Conservation (phyloP, 2,113 vertebrate genomes). For the Hemibagrus wyckioides region DNA sequence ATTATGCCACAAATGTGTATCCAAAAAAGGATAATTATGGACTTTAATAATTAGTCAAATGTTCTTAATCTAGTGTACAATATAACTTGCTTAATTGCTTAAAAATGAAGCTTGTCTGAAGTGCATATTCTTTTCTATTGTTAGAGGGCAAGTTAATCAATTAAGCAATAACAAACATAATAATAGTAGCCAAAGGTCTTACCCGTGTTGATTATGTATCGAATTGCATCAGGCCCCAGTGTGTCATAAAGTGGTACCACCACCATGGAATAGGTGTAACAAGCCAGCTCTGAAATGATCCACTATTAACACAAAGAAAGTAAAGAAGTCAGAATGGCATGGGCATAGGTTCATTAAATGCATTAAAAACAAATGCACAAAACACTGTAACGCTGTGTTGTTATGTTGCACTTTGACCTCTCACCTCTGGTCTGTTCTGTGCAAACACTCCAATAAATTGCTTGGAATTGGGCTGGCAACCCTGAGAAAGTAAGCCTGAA, state of each 20-base stretch:
- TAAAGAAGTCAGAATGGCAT: not conserved
- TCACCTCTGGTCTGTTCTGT: conserved; percentile 95
- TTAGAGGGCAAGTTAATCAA: not conserved
- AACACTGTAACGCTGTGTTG: not conserved
- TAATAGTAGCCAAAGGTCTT: conserved; percentile 45
- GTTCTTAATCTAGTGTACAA: not conserved
- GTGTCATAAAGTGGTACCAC: conserved; percentile 97
- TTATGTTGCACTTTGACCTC: conserved; percentile 38
- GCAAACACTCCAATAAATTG: conserved; percentile 98
- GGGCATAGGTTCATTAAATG: not conserved
- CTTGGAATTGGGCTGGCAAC: conserved; percentile 80
- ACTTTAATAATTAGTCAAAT: not conserved
- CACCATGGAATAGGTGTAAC: conserved; percentile 98
- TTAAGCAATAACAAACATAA: not conserved
- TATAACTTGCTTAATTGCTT: not conserved
- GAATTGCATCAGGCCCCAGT: conserved; percentile 89
- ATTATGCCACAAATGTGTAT: not conserved
- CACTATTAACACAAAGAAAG: conserved; percentile 74
- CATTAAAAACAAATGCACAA: not conserved
- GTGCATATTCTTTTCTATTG: not conserved
- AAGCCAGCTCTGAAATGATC: conserved; percentile 96
- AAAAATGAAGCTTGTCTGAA: not conserved
- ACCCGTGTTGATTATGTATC: conserved; percentile 96
- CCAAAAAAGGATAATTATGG: not conserved
- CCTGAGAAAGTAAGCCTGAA: conserved; percentile 89